These are phyloP conservation scores for Fregata magnificens DNA, from an alignment of 2,113 vertebrate genomes.

Conservation along the genomic window DNA sequence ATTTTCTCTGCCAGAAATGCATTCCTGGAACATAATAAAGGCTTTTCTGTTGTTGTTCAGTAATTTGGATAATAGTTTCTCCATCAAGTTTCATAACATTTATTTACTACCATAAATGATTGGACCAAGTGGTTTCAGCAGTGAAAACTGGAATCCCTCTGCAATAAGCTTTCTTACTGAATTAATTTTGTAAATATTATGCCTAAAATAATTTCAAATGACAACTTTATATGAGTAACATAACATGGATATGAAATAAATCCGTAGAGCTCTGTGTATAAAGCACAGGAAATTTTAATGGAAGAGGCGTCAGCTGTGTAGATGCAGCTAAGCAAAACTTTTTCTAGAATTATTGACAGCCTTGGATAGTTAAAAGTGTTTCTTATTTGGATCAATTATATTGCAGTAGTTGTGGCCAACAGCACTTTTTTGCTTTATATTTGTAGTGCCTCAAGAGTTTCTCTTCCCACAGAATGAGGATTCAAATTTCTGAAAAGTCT, in stretches of 20 bases:
- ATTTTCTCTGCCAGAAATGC: slow-evolving; percentile 71
- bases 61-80: slow-evolving; percentile 76
- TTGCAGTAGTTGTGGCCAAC: background rate
- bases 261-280: background rate
- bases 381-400: background rate
- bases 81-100: slow-evolving; percentile 74
- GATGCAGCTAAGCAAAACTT: background rate
- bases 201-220: slow-evolving; percentile 27
- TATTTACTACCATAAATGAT: slow-evolving; percentile 71
- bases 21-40: slow-evolving; percentile 68
- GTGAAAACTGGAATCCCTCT: slow-evolving; percentile 1
- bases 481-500: background rate
- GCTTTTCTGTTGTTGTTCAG: slow-evolving; percentile 65
- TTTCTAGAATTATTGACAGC: background rate
- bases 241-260: background rate
- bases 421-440: background rate
- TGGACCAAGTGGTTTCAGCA: slow-evolving; percentile 41
- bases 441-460: background rate
- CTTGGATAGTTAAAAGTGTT: background rate
- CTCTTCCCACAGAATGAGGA: background rate
- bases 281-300: background rate
- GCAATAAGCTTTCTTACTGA: slow-evolving; percentile 28
- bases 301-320: background rate
- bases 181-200: slow-evolving; percentile 29
- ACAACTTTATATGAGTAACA: background rate